phyloP scores from a whole-genome alignment of 2,888 invertebrate species.

The Hyalella azteca region DNA sequence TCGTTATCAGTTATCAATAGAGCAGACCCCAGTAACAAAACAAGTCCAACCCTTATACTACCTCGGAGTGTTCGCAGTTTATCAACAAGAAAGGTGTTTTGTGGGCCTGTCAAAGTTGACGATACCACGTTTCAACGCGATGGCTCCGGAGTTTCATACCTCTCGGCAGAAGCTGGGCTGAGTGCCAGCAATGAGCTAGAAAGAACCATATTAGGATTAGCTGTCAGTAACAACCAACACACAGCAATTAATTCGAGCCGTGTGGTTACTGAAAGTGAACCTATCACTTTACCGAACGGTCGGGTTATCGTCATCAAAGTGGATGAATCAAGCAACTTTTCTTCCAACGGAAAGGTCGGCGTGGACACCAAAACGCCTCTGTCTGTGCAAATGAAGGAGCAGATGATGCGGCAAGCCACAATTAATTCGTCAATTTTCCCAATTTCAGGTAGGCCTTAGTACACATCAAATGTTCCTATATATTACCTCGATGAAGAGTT shows the following conservation, averaged over 20 bases:
- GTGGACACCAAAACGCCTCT: neutral
- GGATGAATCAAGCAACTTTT: neutral
- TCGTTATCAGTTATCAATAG: neutral
- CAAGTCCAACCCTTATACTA: neutral
- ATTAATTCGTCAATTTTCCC: neutral
- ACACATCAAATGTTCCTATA: too few relatives aligned
- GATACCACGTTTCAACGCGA: too few relatives aligned
- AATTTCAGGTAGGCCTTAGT: neutral
- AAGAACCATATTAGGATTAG: neutral
- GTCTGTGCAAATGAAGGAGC: slow-evolving; percentile 3
- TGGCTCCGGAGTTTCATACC: too few relatives aligned
- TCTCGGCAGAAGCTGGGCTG: too few relatives aligned
- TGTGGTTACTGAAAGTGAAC: too few relatives aligned
- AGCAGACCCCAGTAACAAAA: neutral
- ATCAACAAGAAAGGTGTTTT: neutral
- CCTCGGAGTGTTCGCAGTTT: neutral
- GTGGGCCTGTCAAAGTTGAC: neutral
- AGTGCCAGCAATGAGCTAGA: neutral
- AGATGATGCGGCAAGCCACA: neutral
- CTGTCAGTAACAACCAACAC: too few relatives aligned
- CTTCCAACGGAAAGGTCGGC: neutral
- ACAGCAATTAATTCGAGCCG: too few relatives aligned
- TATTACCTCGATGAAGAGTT: too few relatives aligned
- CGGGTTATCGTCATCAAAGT: neutral
- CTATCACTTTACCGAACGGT: neutral